A percentile compares a stretch with the other conserved stretches of the same genome.
Conservation (phyloP, 2,113 vertebrate genomes). For the Percina caprodes region DNA sequence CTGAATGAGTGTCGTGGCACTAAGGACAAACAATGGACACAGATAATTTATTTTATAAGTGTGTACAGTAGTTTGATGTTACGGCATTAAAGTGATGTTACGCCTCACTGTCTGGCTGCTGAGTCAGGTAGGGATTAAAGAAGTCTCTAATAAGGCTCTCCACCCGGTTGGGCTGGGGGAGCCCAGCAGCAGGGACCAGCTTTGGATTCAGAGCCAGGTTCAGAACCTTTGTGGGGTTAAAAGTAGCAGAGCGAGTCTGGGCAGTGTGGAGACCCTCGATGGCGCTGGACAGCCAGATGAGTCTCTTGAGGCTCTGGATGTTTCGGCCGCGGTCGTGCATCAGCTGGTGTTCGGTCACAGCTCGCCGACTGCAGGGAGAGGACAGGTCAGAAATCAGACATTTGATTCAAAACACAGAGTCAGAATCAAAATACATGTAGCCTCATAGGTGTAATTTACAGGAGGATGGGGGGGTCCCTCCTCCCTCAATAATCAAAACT, state of each 20-base stretch:
- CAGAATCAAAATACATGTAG: neutral
- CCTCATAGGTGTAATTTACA: too few relatives aligned
- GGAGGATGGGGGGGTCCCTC: too few relatives aligned
- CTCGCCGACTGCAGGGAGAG: constrained; percentile 76
- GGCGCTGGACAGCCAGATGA: constrained; percentile 86
- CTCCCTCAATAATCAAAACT: too few relatives aligned
- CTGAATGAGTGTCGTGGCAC: neutral
- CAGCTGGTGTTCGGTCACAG: constrained; percentile 87
- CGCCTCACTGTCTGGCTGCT: constrained; percentile 55
- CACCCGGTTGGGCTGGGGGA: constrained; percentile 31
- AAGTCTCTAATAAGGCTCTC: constrained; percentile 77
- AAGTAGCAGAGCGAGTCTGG: constrained; percentile 56
- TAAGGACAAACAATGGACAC: constrained; percentile 26
- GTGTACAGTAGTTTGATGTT: neutral
- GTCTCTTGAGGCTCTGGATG: constrained; percentile 86
- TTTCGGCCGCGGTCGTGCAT: constrained; percentile 84
- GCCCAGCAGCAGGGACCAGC: constrained; percentile 26
- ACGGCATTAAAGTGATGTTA: constrained; percentile 23
- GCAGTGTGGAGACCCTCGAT: constrained; percentile 85
- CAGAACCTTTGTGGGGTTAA: constrained; percentile 29
- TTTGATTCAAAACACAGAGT: constrained; percentile 2
- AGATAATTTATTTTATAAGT: neutral
- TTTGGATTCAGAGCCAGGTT: constrained; percentile 43
- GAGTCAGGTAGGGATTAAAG: constrained; percentile 68
- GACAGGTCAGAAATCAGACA: neutral